Evolutionary conservation across 2,888 invertebrate species (phyloP).

Genomic region (Molorchus minor): DNA sequence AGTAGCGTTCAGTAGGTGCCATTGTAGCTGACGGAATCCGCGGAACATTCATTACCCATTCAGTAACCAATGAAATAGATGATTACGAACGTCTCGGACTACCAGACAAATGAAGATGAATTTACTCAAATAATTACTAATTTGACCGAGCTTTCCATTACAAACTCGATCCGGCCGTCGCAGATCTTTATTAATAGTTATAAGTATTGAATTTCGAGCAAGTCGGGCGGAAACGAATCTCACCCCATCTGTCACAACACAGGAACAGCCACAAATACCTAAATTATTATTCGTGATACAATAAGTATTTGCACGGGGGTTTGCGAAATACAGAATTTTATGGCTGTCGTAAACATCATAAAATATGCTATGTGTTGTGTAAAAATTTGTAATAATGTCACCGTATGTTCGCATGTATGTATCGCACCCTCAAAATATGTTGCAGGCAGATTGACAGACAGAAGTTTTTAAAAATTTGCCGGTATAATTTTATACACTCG

Average conservation of each 20-base stretch:
- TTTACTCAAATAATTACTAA: constrained; percentile 63
- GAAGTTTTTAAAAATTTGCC: too few relatives aligned
- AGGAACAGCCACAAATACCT: constrained; percentile 3
- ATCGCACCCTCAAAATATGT: too few relatives aligned
- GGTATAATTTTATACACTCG: too few relatives aligned
- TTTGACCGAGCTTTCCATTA: constrained; percentile 63
- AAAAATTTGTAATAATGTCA: too few relatives aligned
- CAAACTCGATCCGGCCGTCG: constrained; percentile 48
- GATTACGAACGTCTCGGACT: constrained; percentile 63
- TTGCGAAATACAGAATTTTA: too few relatives aligned
- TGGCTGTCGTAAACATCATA: too few relatives aligned
- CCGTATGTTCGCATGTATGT: too few relatives aligned
- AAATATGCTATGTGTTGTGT: too few relatives aligned
- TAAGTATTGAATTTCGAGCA: constrained; percentile 46
- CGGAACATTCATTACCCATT: constrained; percentile 64
- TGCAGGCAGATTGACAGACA: too few relatives aligned
- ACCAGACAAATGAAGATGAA: constrained; percentile 63
- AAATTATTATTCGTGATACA: too few relatives aligned
- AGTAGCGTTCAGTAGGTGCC: constrained; percentile 62
- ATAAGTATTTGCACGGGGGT: too few relatives aligned
- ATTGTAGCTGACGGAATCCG: constrained; percentile 61
- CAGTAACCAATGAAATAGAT: constrained; percentile 65
- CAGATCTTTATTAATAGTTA: constrained; percentile 54
- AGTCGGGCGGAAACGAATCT: constrained; percentile 30
- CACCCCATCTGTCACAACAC: constrained; percentile 19